Base-by-base conservation (phyloP, 2,797 vertebrate species). In the Fundulus diaphanus region DNA sequence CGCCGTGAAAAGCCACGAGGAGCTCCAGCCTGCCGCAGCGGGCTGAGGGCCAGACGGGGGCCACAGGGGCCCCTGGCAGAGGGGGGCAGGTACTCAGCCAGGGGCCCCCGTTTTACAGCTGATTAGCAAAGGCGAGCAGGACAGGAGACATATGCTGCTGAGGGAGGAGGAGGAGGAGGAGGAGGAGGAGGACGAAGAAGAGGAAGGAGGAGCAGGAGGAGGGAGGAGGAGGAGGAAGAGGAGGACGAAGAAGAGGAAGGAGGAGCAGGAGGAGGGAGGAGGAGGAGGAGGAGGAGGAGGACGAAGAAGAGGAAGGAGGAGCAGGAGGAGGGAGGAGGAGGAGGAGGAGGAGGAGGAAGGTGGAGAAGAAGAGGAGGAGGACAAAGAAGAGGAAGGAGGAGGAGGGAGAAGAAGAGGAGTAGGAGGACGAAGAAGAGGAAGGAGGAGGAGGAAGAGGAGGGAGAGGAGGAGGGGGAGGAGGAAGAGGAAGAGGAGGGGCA, bases 121-220 rank as follows among this genome's bases (percentile, higher is more conserved):
- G 94, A 95, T 95, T 95, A 95, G 88, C 65, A 91, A 94, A 94
- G 92, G 91, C 92, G 91, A 91, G 93, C 87, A 85, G 85, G 77
- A 84, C 89, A 92, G 83, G 61, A 85, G 89, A 91, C 93, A 93
- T 93, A 92, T 94, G 93, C 74, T 90, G 87, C 82, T 12, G 75
- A 84, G 49, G 74, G 73, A 88, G 66, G n/a, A n/a, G n/a, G n/a
- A 66, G 15, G 52, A 84, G 71, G 86, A 89, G 90, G 79, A 81
- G 89, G 87, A 86, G 79, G 44, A 85, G 80, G 84, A 74, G 81
- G 74, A 83, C 75, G 76, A 78, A 83, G 80, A 83, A 73, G 40
- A 18, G 48, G 78, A 65, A 74, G 35, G 31, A 70, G 74, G 44
- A 48, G 24, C 33, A 40, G 42, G 8, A 24, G 37, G 48, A 27